Percentiles rank a stretch among this genome's conserved stretches.
Evolutionary conservation across 2,113 vertebrate species (phyloP).

Genomic region (Sinocyclocheilus anshuiensis): DNA sequence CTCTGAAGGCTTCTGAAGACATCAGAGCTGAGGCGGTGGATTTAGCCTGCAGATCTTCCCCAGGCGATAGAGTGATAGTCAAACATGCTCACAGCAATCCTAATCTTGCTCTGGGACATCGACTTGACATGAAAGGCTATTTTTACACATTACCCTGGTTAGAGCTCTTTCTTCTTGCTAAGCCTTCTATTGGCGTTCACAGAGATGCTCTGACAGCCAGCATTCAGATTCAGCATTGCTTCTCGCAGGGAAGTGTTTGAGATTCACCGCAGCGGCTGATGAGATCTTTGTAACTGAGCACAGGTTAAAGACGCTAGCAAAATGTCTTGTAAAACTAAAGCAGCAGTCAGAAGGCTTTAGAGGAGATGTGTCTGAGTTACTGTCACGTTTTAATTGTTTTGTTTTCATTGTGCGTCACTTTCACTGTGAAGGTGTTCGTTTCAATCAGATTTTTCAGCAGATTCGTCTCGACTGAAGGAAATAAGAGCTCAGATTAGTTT

Average conservation of each 20-base stretch:
- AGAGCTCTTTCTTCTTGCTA: conserved; percentile 48
- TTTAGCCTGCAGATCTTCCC: conserved; percentile 84
- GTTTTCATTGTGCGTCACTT: conserved; percentile 1
- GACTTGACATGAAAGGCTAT: conserved; percentile 80
- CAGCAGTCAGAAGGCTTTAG: conserved; percentile 25
- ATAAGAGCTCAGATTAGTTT: too few species aligned
- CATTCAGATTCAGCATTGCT: conserved; percentile 37
- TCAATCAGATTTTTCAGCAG: background rate
- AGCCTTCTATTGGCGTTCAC: conserved; percentile 34
- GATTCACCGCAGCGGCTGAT: conserved; percentile 26
- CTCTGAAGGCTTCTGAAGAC: conserved; percentile 76
- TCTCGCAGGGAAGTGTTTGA: conserved; percentile 1
- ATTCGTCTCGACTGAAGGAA: too few species aligned
- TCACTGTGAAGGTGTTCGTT: background rate
- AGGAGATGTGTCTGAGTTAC: conserved; percentile 26
- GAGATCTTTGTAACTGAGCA: background rate
- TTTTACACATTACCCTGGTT: conserved; percentile 62
- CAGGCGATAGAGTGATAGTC: conserved; percentile 79
- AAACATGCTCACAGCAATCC: conserved; percentile 81
- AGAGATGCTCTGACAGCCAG: conserved; percentile 44
- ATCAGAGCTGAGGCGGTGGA: conserved; percentile 75
- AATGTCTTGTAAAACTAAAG: conserved; percentile 12
- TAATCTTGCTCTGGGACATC: conserved; percentile 83
- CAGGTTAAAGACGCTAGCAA: conserved; percentile 23
- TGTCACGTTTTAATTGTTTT: conserved; percentile 49